A percentile compares a stretch with the other conserved stretches of the same genome.
phyloP scores from a whole-genome alignment of 2,797 vertebrate species.

The Gila robusta region DNA sequence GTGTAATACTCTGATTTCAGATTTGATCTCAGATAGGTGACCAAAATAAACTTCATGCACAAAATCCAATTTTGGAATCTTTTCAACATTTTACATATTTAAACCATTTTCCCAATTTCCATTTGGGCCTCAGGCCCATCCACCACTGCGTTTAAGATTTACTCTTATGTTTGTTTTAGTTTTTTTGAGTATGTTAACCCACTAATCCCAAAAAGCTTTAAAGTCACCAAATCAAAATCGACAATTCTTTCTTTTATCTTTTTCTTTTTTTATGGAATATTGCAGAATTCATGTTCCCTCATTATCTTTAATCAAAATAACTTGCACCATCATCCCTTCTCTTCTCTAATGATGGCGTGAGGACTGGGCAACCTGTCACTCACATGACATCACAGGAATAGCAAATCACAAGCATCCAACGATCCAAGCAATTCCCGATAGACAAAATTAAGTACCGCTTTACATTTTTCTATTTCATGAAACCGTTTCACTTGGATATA shows the following conservation, averaged over 20 bases:
- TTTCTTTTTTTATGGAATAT: no score
- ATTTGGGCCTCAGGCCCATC: neutral
- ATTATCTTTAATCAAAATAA: neutral
- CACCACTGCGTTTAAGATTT: neutral
- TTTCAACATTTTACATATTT: neutral
- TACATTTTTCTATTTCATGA: neutral
- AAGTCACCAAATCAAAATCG: neutral
- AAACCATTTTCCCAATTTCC: neutral
- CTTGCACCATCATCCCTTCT: neutral
- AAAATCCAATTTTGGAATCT: neutral
- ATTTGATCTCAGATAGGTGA: neutral
- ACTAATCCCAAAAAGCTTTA: neutral
- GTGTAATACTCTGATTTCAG: neutral
- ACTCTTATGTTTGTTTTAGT: neutral
- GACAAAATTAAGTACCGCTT: neutral
- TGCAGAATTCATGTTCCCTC: no score
- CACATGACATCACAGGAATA: neutral
- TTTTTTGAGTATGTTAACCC: neutral
- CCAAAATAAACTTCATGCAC: neutral
- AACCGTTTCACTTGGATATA: neutral
- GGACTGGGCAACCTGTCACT: neutral
- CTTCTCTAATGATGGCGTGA: neutral
- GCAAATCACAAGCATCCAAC: neutral
- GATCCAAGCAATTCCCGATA: neutral
- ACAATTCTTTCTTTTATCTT: neutral